Percentiles rank a stretch among this genome's conserved stretches.
Evolutionary conservation across 1,140 invertebrate species (phyloP).

Genomic region (Drosophila nigrodunni): DNA sequence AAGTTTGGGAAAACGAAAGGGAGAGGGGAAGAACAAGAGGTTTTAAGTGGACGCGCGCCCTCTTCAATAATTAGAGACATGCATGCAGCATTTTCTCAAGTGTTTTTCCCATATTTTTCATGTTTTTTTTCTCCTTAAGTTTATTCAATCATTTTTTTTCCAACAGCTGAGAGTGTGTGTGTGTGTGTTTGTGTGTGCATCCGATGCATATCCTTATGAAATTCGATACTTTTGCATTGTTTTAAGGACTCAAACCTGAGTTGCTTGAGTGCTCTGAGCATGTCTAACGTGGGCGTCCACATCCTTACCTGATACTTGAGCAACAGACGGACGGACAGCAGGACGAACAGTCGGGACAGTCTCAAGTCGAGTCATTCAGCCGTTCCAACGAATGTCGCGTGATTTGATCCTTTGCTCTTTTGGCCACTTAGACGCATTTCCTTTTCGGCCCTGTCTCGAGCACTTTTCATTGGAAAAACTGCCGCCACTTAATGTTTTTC

Average conservation of each 20-base stretch:
- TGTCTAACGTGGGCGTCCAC: slow-evolving; percentile 52
- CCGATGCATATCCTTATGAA: slow-evolving; percentile 73
- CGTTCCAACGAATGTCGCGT: slow-evolving; percentile 39
- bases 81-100: slow-evolving; percentile 48
- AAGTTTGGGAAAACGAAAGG: background rate
- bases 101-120: slow-evolving; percentile 42
- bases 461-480: slow-evolving; percentile 54
- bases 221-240: slow-evolving; percentile 67
- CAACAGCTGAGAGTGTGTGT: slow-evolving; percentile 29
- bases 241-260: slow-evolving; percentile 40
- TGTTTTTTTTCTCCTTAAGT: background rate
- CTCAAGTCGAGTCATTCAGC: background rate
- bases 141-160: slow-evolving; percentile 31
- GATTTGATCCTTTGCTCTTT: slow-evolving; percentile 51
- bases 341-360: too few relatives aligned
- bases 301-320: slow-evolving; percentile 48
- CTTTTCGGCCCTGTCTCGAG: slow-evolving; percentile 36
- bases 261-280: slow-evolving; percentile 45
- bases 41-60: slow-evolving; percentile 65
- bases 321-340: slow-evolving; percentile 8
- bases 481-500: slow-evolving; percentile 15
- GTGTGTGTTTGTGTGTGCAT: slow-evolving; percentile 45
- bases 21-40: background rate
- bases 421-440: slow-evolving; percentile 58
- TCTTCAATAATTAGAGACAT: slow-evolving; percentile 75